Conservation (phyloP, 2,797 vertebrate genomes). For the Eulemur rubriventer region DNA sequence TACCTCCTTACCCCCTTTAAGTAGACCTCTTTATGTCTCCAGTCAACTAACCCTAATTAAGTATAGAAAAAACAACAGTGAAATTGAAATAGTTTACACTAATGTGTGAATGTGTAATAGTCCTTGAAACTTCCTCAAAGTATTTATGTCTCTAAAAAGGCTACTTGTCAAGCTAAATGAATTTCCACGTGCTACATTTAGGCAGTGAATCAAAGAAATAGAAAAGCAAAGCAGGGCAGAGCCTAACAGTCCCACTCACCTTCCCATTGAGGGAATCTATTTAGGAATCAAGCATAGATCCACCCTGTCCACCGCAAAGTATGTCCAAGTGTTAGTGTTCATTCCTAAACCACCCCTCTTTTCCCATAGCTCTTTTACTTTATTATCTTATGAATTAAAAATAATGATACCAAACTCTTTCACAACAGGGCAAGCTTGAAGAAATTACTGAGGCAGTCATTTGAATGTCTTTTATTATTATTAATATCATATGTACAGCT, state of each 20-base stretch:
- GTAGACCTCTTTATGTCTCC: not conserved
- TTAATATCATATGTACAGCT: not conserved
- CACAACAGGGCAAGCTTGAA: not conserved
- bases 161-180: not conserved
- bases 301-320: not conserved
- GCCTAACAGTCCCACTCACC: too few species aligned
- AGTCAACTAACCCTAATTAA: not conserved
- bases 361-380: not conserved
- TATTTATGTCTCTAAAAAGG: not conserved
- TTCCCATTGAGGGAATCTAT: not conserved
- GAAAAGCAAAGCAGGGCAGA: not conserved
- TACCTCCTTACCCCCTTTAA: not conserved
- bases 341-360: not conserved
- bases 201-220: not conserved
- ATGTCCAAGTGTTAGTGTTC: not conserved
- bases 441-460: not conserved
- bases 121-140: not conserved
- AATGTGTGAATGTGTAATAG: not conserved
- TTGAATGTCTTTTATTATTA: not conserved
- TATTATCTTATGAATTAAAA: not conserved
- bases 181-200: not conserved
- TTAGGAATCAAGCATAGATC: not conserved
- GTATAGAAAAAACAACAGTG: not conserved
- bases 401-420: not conserved
- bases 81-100: not conserved